Conservation (phyloP, 2,113 vertebrate species). For the Phycodurus eques region DNA sequence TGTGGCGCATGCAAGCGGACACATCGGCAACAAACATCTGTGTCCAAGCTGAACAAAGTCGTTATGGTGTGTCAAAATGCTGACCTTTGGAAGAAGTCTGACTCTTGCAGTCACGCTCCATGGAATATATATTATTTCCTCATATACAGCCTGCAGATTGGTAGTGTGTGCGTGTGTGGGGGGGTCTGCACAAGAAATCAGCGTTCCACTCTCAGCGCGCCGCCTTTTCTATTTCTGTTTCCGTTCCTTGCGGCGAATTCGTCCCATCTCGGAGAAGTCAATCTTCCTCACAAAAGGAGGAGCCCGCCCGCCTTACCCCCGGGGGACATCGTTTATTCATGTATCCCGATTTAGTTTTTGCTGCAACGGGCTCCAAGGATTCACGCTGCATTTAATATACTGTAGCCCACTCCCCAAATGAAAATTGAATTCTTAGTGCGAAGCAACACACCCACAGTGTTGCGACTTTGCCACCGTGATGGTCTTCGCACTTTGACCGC, state of each 20-base stretch:
- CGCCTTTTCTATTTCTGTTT: constrained; percentile 66
- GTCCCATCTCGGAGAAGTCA: constrained; percentile 74
- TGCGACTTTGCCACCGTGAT: constrained; percentile 13
- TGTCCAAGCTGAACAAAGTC: constrained; percentile 63
- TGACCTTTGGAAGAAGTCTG: constrained; percentile 60
- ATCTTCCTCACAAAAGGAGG: constrained; percentile 75
- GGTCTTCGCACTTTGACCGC: constrained; percentile 41
- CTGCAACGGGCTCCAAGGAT: constrained; percentile 65
- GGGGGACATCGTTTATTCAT: constrained; percentile 74
- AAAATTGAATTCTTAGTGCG: constrained; percentile 73
- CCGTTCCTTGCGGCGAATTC: constrained; percentile 66
- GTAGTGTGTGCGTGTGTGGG: constrained; percentile 2
- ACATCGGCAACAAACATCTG: too few species aligned
- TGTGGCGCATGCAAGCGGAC: too few species aligned
- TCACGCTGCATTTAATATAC: constrained; percentile 70
- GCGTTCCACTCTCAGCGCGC: constrained; percentile 54
- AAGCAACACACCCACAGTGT: constrained; percentile 55
- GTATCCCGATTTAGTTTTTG: constrained; percentile 76
- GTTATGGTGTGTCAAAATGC: constrained; percentile 54
- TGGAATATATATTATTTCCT: constrained; percentile 64
- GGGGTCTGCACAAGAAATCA: constrained; percentile 37
- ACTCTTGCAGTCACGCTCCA: constrained; percentile 62
- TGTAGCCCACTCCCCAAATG: constrained; percentile 45
- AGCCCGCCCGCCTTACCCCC: constrained; percentile 54
- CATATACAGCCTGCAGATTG: constrained; percentile 61